Base-by-base conservation (phyloP, 2,113 vertebrate genomes). In the Sinocyclocheilus anshuiensis region DNA sequence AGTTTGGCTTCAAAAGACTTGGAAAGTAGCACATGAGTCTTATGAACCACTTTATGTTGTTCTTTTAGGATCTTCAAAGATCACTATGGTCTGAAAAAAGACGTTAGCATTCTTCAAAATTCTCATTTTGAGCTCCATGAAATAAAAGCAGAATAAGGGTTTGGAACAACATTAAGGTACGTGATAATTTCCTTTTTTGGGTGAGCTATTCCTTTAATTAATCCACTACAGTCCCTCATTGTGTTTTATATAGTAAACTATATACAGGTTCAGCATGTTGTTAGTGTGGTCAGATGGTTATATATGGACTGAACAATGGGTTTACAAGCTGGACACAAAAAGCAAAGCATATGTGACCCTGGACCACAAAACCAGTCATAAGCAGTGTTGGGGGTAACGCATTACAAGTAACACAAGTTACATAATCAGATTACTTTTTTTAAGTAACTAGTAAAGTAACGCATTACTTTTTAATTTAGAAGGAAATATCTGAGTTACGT, bases 271-370 rank as follows among this genome's bases (percentile, higher is more conserved):
- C 22, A 80, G 39, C 45, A 57, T 85, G 77, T 87, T 75, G 45
- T 85, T 88, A 81, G 48, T 77, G 74, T 57, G n/a, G 67, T 59
- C 36, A 15, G 71, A 59, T 26, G 24, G 55, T 55, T 84, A 80
- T 63, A 81, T 77, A 69, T 42, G 22, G 24, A 53, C 48, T 59
- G 72, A 22, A 59, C 71, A 10, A 24, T 29, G 53, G 13, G 6
- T 77, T 84, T 81, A 82, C 33, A 82, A 82, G 72, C 18, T 2
- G 26, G 29, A 76, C 78, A 81, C 39, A 78, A 75, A 67, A 75
- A 84, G 26, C 55, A 76, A 84, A 74, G 24, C 22, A 18, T 42
- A 53, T 33, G 29, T 33, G 29, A 33, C 29, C 2, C 29, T 33
- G 29, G 29, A 33, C 29, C 29, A 33, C 29, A 33, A 33, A 33